Base-by-base conservation (phyloP, 1,140 invertebrate genomes). In the Glossosoma conforme region DNA sequence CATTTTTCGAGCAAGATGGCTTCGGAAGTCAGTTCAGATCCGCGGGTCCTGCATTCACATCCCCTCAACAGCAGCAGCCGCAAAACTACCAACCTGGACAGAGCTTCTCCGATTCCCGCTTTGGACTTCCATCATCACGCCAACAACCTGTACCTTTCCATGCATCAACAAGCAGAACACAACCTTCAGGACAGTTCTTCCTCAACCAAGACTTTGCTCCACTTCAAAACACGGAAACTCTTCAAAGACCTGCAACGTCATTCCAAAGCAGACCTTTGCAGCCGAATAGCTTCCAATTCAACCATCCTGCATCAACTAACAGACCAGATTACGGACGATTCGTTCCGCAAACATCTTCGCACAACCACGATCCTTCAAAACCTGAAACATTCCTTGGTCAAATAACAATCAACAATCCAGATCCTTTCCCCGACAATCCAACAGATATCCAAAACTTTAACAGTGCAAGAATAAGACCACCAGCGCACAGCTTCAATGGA, bases 301-400 rank as follows among this genome's bases (percentile, higher is more conserved):
- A 66, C 35, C 69, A 75, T 58, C 69, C 71, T 42, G 70, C 68
- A 15, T 70, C 71, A 45, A 72, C 72, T 9, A 71, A 68, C 46
- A 67, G 66, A 48, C 72, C 72, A 32, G 69, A 74, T 38, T 52
- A 63, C 14, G 62, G 66, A 19, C 69, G 67, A 60, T 74, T 61
- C 68, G 69, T 59, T 71, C 67, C 6, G 61, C 69, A 52, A 30
- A 43, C 49, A 64, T 47, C 51, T 9, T 56, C 71, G 1, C 76
- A 79, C 59, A 74, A 75, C 58, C 70, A 76, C 59, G 70, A 77
- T 58, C 75, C 77, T 2, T 75, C 75, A 5, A 74, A 77, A 61
- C 75, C 72, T 38, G 77, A 79, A 66, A 77, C 75, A 13, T 79
- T 78, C 58, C 62, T 79, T 20, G 77, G 77, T 10, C 73, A 79